phyloP scores from a whole-genome alignment of 2,113 vertebrate genomes.

The Agapornis roseicollis region DNA sequence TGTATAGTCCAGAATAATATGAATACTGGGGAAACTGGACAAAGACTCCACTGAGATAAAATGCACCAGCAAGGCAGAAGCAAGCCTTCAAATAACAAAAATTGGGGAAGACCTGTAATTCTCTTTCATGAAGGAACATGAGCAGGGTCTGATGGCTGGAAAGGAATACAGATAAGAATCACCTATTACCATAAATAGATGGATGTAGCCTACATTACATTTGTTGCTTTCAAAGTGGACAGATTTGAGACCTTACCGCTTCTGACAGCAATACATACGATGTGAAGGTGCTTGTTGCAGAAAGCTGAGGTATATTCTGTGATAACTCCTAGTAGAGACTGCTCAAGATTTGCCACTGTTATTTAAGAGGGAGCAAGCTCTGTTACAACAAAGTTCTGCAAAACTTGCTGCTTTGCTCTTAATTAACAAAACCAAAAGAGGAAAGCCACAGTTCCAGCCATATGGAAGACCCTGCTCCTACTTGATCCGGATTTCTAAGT shows the following conservation, averaged over 20 bases:
- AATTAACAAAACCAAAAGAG: background rate
- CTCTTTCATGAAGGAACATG: background rate
- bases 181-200: background rate
- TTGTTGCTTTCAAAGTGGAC: background rate
- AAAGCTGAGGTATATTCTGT: background rate
- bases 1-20: background rate
- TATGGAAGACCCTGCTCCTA: background rate
- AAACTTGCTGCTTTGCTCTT: background rate
- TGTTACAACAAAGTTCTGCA: background rate
- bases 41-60: background rate
- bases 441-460: background rate
- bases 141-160: background rate
- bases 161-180: background rate
- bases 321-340: background rate
- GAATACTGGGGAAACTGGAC: background rate
- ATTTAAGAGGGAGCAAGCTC: background rate
- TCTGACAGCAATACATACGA: accelerated
- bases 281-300: background rate
- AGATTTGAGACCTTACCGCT: background rate
- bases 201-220: background rate
- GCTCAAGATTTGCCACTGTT: background rate
- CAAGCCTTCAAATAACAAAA: background rate
- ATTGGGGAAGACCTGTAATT: background rate
- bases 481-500: background rate
- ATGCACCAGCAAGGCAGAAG: background rate